phyloP scores from a whole-genome alignment of 1,140 invertebrate species.

The Trichogramma pretiosum region DNA sequence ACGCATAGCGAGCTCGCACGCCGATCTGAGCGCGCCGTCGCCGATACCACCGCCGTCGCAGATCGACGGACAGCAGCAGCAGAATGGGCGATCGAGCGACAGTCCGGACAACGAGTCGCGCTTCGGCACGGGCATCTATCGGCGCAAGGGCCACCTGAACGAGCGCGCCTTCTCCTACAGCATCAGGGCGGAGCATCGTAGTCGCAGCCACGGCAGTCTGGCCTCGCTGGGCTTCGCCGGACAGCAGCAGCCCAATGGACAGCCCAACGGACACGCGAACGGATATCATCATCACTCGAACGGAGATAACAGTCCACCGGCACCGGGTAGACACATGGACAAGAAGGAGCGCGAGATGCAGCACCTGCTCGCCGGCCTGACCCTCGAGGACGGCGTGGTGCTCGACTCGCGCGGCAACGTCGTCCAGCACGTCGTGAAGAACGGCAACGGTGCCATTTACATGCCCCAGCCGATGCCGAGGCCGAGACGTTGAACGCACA shows the following conservation, averaged over 20 bases:
- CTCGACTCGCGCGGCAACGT: background rate
- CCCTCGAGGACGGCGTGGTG: conserved; percentile 54
- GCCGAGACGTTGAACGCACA: conserved; percentile 33
- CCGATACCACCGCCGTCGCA: conserved; percentile 33
- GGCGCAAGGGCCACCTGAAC: conserved; percentile 84
- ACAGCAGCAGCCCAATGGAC: background rate
- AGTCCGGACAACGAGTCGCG: conserved; percentile 63
- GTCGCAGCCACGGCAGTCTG: conserved; percentile 79
- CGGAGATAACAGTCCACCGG: no score
- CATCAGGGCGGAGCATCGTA: conserved; percentile 84
- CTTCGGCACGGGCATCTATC: conserved; percentile 78
- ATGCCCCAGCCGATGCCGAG: conserved; percentile 37
- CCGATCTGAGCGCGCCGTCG: conserved; percentile 29
- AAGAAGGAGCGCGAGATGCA: conserved; percentile 87
- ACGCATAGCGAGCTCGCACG: conserved; percentile 37
- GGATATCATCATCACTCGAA: no score
- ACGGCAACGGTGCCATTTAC: conserved; percentile 15
- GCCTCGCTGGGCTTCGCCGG: conserved; percentile 60
- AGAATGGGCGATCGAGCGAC: conserved; percentile 42
- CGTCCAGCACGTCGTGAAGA: background rate
- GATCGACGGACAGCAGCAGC: no score
- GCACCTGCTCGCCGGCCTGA: conserved; percentile 80
- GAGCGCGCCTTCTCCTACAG: conserved; percentile 90
- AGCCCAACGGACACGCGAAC: background rate
- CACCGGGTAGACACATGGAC: conserved; percentile 51